Evolutionary conservation across 1,140 invertebrate genomes (phyloP), one percentile per base, ranked within the genome.

Genomic region (Caenorhabditis brenneri): DNA sequence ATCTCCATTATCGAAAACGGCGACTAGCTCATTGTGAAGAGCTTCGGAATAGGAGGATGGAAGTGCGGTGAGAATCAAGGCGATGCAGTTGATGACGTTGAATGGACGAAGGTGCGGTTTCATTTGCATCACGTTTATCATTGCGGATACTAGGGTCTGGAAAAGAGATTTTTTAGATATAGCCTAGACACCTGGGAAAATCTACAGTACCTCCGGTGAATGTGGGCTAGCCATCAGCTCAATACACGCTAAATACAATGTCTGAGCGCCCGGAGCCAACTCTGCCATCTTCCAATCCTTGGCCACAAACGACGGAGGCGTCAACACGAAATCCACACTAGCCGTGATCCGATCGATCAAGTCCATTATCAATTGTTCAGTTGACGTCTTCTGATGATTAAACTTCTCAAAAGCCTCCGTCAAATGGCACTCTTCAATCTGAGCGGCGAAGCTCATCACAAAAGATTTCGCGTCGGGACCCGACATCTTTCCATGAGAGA

Each of bases 221-320:
- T 84, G 82, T 2, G 84, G 84, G 29, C 81, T 83, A 12, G 84
- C 84, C 84, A 86, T 86, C 10, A 86, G 49, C 42, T 86, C 84
- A 27, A 86, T 86, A 36, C 84, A 86, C 27, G 82, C 49, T 16
- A 82, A 22, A 69, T 49, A 80, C 19, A 86, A 74, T 5, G 84
- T 58, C 58, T 86, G 84, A 5, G 82, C 82, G 10, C 60, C 39
- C 3, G 84, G 79, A 33, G 9, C 15, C n/a, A 83, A 29, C 60
- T 86, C 84, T 19, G 84, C 60, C 9, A 36, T 49, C 60, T 69
- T 42, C 84, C 84, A 86, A 31, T 86, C 82, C 65, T 69, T 84
- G 7, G 42, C 82, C 5, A 83, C 79, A 51, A 85, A 86, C 2
- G 51, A 6, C 1, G 84, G 84, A 19, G 84, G 84, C 15, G 42